Percentiles rank a stretch among this genome's conserved stretches.
These are phyloP conservation scores for Pristionchus pacificus DNA, from an alignment of 1,140 invertebrate species.

Conservation along the genomic window DNA sequence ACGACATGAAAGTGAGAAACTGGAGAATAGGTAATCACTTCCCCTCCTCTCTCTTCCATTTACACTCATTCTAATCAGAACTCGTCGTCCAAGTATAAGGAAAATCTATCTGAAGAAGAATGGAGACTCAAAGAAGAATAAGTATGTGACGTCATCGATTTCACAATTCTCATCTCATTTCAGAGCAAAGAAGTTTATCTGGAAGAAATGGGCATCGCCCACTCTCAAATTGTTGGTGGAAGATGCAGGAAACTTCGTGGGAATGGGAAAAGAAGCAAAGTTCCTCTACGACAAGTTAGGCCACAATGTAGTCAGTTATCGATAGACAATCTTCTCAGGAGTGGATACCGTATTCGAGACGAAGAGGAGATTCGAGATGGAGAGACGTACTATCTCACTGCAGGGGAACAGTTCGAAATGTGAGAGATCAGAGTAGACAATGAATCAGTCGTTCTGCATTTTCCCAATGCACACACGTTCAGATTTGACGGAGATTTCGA, in stretches of 20 bases:
- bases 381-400: slow-evolving; percentile 17
- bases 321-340: slow-evolving; percentile 6
- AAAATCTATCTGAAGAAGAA: slow-evolving; percentile 27
- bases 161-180: slow-evolving; percentile 6
- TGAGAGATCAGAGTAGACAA: too few relatives aligned
- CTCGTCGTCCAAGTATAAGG: slow-evolving; percentile 14
- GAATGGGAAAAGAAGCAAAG: slow-evolving; percentile 23
- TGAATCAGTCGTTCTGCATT: too few relatives aligned
- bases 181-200: slow-evolving; percentile 34
- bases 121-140: slow-evolving; percentile 23
- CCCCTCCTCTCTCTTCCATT: neutral
- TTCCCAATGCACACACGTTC: too few relatives aligned
- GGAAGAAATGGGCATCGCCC: slow-evolving; percentile 32
- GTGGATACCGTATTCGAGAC: slow-evolving; percentile 19
- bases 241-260: slow-evolving; percentile 31
- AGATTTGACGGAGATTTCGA: too few relatives aligned
- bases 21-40: slow-evolving; percentile 29
- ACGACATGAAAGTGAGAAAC: slow-evolving; percentile 25
- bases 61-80: neutral
- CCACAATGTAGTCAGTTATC: neutral
- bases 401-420: slow-evolving; percentile 20
- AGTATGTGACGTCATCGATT: slow-evolving; percentile 19
- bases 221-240: slow-evolving; percentile 22
- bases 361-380: slow-evolving; percentile 18
- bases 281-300: slow-evolving; percentile 29